phyloP scores from a whole-genome alignment of 2,888 invertebrate genomes.

The Andrena bucephala region DNA sequence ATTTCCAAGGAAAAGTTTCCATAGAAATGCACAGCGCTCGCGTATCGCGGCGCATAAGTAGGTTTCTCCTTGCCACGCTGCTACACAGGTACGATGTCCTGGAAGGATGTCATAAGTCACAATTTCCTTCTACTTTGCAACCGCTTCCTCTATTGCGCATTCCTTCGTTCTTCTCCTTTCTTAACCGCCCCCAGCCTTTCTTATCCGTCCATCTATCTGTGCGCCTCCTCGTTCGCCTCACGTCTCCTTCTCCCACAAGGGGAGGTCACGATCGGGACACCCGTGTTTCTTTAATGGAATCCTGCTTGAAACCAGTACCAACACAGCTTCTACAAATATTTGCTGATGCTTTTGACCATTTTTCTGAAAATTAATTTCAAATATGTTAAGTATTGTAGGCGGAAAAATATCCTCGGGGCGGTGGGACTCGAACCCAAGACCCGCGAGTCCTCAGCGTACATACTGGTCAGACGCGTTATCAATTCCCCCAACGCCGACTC shows the following conservation, averaged over 20 bases:
- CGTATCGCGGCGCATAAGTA: constrained; percentile 6
- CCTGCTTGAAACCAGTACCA: neutral
- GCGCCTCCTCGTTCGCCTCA: neutral
- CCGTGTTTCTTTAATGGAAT: neutral
- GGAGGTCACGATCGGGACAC: neutral
- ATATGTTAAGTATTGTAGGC: too few relatives aligned
- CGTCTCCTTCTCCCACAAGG: neutral
- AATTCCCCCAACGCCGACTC: too few relatives aligned
- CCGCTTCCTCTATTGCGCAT: constrained; percentile 44
- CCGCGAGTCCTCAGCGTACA: too few relatives aligned
- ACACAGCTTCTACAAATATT: too few relatives aligned
- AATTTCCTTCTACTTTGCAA: constrained; percentile 30
- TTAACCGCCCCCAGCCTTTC: constrained; percentile 16
- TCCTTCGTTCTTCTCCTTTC: constrained; percentile 18
- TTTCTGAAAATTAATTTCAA: too few relatives aligned
- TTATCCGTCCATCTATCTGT: constrained; percentile 35
- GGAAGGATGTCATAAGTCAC: constrained; percentile 47
- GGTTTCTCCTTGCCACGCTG: constrained; percentile 19
- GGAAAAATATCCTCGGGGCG: too few relatives aligned
- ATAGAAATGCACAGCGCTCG: constrained; percentile 11
- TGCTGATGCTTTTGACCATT: too few relatives aligned
- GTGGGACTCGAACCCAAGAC: too few relatives aligned
- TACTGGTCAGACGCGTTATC: too few relatives aligned
- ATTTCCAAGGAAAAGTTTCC: constrained; percentile 17
- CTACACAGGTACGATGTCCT: constrained; percentile 4